Evolutionary conservation across 2,888 invertebrate genomes (phyloP), one percentile per base, ranked within the genome.

Genomic region (Drosophila monieri): DNA sequence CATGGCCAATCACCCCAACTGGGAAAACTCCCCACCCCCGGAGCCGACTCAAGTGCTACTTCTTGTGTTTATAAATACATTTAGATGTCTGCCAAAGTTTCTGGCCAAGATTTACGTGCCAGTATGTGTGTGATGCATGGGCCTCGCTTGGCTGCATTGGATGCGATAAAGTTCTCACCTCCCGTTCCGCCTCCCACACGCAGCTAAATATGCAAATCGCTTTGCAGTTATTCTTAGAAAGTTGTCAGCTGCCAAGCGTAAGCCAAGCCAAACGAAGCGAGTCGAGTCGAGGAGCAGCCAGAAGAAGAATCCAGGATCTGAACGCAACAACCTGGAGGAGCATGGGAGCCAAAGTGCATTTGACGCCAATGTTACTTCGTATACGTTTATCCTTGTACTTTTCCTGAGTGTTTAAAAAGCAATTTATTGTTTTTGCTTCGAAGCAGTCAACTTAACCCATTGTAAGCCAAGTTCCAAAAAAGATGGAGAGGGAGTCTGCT

Each of bases 371-470:
- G 74, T 61, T 59, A 73, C 74, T 76, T 78, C 10, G 23, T 37
- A 53, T 15, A 47, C 39, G 30, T n/a, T 14, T 35, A 35, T n/a
- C n/a, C 46, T 68, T 69, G 61, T 66, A 76, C 79, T 79, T 76
- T 78, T 75, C 80, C 80, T 67, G 78, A 83, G 85, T 87, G 89
- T 80, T 87, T 85, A 78, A 78, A 85, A 76, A 80, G 85, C 87
- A 85, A 81, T 88, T 88, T 87, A 87, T 83, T 85, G 84, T 84
- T 80, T 52, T 73, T 70, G 67, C 30, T 41, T 61, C 32, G 60
- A 57, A 69, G 51, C 43, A 60, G 61, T 61, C 61, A 65, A 14
- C 57, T 51, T 30, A 44, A 18, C 67, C 41, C 64, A 32, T 35
- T 47, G 6, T 6, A 53, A 51, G 27, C 6, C n/a, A 37, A 9